These are phyloP conservation scores for Prionace glauca DNA, from an alignment of 2,797 vertebrate genomes.

Conservation along the genomic window DNA sequence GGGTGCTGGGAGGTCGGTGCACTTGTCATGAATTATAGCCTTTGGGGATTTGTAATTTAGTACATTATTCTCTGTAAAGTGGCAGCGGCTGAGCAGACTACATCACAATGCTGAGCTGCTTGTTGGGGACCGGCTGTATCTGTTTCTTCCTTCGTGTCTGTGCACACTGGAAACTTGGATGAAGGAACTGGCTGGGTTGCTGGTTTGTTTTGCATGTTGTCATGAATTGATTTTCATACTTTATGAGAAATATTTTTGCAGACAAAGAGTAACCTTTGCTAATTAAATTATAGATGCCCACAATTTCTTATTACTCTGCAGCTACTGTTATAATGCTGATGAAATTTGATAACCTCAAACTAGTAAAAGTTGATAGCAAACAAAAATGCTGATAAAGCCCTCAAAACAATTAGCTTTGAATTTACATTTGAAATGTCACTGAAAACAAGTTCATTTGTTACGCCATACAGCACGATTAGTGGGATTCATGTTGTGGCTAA, in stretches of 20 bases:
- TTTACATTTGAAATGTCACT: conserved; percentile 9
- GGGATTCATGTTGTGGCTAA: background rate
- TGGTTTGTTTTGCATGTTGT: background rate
- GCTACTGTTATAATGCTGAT: background rate
- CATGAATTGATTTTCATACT: background rate
- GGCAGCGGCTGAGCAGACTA: background rate
- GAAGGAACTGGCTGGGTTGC: background rate
- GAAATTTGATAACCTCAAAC: background rate
- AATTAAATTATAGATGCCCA: background rate
- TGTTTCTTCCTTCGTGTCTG: background rate
- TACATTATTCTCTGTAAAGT: background rate
- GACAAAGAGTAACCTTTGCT: background rate
- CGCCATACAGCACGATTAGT: background rate
- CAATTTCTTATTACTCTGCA: background rate
- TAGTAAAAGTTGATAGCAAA: background rate
- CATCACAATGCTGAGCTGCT: background rate
- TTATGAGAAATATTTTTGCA: background rate
- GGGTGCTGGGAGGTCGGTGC: background rate
- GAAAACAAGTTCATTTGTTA: background rate
- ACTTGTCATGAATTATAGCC: background rate
- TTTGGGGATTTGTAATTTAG: background rate
- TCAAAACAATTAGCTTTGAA: background rate
- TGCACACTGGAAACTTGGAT: background rate
- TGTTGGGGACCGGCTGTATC: background rate
- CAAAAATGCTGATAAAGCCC: background rate